phyloP scores from a whole-genome alignment of 2,113 vertebrate species.

The Apaloderma vittatum region DNA sequence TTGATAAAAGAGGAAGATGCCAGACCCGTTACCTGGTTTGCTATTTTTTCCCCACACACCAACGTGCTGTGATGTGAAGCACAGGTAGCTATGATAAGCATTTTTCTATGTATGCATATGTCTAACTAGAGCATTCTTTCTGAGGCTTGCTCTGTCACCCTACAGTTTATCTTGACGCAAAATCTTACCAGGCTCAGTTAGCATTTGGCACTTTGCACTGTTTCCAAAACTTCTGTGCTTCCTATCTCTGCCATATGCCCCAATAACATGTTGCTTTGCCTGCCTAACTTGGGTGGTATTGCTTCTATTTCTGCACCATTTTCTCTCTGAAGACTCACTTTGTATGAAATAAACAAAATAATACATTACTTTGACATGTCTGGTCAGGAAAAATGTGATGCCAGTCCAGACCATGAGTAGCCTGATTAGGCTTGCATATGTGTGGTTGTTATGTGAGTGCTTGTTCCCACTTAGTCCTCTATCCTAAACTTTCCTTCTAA shows the following conservation, averaged over 20 bases:
- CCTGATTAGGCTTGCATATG: background rate
- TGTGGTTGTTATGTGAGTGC: background rate
- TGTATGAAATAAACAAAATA: background rate
- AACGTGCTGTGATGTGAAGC: background rate
- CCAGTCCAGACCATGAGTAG: background rate
- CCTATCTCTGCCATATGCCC: background rate
- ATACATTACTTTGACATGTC: background rate
- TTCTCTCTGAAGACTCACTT: background rate
- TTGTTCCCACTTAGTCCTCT: background rate
- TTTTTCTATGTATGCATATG: background rate
- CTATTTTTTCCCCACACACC: accelerated
- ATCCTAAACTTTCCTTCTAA: background rate
- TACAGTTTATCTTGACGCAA: background rate
- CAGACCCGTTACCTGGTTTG: background rate
- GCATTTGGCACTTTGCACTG: background rate
- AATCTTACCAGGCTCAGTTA: background rate
- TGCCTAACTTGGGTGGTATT: background rate
- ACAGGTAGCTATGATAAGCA: accelerated
- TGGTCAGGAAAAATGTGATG: background rate
- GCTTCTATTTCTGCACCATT: background rate
- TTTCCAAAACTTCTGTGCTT: background rate
- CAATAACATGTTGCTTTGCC: background rate
- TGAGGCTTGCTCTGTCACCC: background rate
- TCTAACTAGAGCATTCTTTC: background rate
- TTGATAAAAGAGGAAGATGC: background rate